Percentiles rank a stretch among this genome's conserved stretches.
Conservation (phyloP, 2,797 vertebrate species). For the Gymnoscopelus braueri region DNA sequence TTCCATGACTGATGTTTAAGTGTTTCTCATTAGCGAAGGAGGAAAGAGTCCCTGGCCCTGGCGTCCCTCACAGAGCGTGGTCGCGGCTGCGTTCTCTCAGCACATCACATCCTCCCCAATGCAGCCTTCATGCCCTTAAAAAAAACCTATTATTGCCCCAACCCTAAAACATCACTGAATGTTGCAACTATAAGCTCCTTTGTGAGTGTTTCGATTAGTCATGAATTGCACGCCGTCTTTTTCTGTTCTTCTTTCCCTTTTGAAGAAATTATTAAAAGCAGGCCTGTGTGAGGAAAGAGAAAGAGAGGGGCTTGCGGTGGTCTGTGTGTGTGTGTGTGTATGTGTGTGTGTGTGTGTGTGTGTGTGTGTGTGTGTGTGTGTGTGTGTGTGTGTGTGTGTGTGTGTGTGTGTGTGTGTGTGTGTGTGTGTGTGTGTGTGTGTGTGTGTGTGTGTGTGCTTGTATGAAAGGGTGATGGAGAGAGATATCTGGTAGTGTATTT, state of each 20-base stretch:
- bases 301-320: background rate
- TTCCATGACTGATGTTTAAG: conserved; percentile 41
- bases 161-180: too few species aligned
- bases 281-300: conserved; percentile 4
- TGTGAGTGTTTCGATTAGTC: too few species aligned
- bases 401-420: background rate
- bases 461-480: background rate
- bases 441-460: too few species aligned
- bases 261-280: conserved; percentile 33
- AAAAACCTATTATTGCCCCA: too few species aligned
- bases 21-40: conserved; percentile 56
- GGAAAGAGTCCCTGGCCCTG: conserved; percentile 9
- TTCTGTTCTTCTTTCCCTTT: too few species aligned
- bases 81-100: conserved; percentile 25
- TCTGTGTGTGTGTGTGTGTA: background rate
- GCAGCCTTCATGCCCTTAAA: too few species aligned
- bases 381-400: conserved; percentile 1
- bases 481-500: too few species aligned
- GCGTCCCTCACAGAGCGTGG: conserved; percentile 25
- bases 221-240: too few species aligned
- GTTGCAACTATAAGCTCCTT: too few species aligned
- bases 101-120: conserved; percentile 13
- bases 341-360: background rate
- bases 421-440: too few species aligned
- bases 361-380: background rate